A percentile compares a stretch with the other conserved stretches of the same genome.
phyloP scores from a whole-genome alignment of 2,797 vertebrate species.

The Sitta carolinensis region DNA sequence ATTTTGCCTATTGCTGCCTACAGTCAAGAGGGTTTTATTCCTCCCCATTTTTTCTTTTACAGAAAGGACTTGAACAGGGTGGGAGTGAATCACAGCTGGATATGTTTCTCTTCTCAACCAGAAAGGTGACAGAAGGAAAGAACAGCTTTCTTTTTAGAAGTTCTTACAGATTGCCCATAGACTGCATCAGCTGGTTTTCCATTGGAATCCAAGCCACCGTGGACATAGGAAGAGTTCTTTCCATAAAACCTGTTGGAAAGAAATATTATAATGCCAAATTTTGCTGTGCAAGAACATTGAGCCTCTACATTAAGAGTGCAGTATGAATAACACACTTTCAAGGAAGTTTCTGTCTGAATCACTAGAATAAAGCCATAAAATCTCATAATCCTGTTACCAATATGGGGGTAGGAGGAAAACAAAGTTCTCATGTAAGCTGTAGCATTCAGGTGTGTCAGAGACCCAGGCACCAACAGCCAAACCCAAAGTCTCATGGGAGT shows the following conservation, averaged over 20 bases:
- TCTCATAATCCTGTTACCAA: background rate
- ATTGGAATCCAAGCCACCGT: conserved; percentile 93
- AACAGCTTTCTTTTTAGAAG: background rate
- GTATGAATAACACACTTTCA: background rate
- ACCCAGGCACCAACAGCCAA: background rate
- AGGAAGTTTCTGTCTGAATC: background rate
- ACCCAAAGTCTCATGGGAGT: background rate
- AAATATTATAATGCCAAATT: background rate
- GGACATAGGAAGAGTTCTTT: conserved; percentile 97
- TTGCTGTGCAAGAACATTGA: background rate
- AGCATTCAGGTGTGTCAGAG: background rate
- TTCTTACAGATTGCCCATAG: conserved; percentile 92
- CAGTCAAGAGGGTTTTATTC: background rate
- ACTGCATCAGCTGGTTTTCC: conserved; percentile 94
- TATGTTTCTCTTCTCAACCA: background rate
- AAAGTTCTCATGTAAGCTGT: background rate
- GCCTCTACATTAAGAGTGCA: background rate
- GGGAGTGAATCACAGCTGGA: background rate
- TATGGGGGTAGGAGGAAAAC: rapidly evolving
- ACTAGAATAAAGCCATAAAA: background rate
- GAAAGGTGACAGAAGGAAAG: background rate
- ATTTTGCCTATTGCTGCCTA: background rate
- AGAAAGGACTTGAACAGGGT: background rate
- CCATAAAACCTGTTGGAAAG: conserved; percentile 90
- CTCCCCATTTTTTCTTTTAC: background rate